phyloP scores from a whole-genome alignment of 2,888 invertebrate genomes.

The Agonopterix arenella region DNA sequence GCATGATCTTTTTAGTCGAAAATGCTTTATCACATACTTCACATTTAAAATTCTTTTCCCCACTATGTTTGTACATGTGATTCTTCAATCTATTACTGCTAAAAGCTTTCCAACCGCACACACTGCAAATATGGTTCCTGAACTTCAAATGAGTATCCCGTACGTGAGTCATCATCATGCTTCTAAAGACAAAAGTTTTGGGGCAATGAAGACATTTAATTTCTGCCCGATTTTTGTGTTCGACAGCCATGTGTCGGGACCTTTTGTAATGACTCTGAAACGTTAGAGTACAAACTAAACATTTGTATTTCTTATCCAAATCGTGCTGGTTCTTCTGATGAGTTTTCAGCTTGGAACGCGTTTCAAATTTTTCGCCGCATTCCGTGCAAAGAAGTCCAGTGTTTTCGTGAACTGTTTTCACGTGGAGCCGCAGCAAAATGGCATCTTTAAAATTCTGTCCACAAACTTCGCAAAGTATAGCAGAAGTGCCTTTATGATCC shows the following conservation, averaged over 20 bases:
- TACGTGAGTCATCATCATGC: slow-evolving; percentile 67
- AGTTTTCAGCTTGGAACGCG: slow-evolving; percentile 62
- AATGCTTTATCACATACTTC: slow-evolving; percentile 61
- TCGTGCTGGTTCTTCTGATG: slow-evolving; percentile 64
- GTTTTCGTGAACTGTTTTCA: slow-evolving; percentile 57
- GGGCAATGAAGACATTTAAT: slow-evolving; percentile 65
- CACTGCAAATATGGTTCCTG: slow-evolving; percentile 51
- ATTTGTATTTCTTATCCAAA: slow-evolving; percentile 68
- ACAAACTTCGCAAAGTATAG: slow-evolving; percentile 59
- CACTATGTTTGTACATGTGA: slow-evolving; percentile 68
- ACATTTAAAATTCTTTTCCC: slow-evolving; percentile 67
- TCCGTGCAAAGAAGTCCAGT: slow-evolving; percentile 50
- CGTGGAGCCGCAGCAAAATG: slow-evolving; percentile 43
- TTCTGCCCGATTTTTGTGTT: slow-evolving; percentile 55
- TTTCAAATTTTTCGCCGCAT: slow-evolving; percentile 66
- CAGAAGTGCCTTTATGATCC: slow-evolving; percentile 60
- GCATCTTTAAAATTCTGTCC: slow-evolving; percentile 63
- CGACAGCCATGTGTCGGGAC: slow-evolving; percentile 58
- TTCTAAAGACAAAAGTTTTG: slow-evolving; percentile 60
- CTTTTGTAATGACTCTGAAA: slow-evolving; percentile 62
- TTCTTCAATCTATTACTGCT: slow-evolving; percentile 68
- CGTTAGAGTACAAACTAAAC: slow-evolving; percentile 53
- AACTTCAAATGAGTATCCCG: slow-evolving; percentile 60
- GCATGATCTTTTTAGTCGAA: slow-evolving; percentile 63
- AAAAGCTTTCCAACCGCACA: slow-evolving; percentile 63